These are phyloP conservation scores for Clavelina lepadiformis DNA, from an alignment of 23 tunicate genomes.

Conservation along the genomic window DNA sequence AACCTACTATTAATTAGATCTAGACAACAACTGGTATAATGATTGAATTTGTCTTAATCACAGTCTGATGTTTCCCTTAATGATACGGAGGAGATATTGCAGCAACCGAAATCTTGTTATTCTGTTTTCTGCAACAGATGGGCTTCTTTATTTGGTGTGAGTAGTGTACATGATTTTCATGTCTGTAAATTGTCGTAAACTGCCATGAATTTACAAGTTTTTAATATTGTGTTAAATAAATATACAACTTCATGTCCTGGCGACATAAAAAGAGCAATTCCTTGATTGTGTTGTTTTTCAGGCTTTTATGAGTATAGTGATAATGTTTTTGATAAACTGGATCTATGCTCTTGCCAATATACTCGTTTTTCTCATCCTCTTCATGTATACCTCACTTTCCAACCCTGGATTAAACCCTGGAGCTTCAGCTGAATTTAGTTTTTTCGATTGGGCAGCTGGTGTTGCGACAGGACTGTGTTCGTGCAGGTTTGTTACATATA, in stretches of 20 bases:
- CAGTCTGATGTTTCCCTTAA: too few relatives aligned
- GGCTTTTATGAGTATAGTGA: constrained; percentile 56
- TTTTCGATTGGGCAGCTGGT: constrained; percentile 56
- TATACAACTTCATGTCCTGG: not conserved
- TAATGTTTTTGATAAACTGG: constrained; percentile 95
- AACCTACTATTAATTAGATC: too few relatives aligned
- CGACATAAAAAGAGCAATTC: too few relatives aligned
- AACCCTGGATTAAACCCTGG: constrained; percentile 83
- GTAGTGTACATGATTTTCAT: not conserved
- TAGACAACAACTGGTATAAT: too few relatives aligned
- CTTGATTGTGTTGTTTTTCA: constrained; percentile 7
- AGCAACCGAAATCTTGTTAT: constrained; percentile 76
- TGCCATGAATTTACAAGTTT: not conserved
- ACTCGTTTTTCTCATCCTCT: constrained; percentile 62
- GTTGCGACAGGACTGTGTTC: constrained; percentile 16
- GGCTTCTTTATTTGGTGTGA: constrained; percentile 79
- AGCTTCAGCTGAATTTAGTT: constrained; percentile 62
- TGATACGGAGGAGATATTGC: constrained; percentile 46
- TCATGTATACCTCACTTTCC: constrained; percentile 66
- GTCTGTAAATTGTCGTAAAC: not conserved
- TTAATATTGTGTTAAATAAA: not conserved
- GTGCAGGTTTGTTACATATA: too few relatives aligned
- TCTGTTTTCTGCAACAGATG: constrained; percentile 70
- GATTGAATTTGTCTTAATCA: too few relatives aligned
- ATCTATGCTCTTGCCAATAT: constrained; percentile 89